A percentile compares a stretch with the other conserved stretches of the same genome.
phyloP scores from a whole-genome alignment of 2,797 vertebrate species.

The Argyrosomus regius region DNA sequence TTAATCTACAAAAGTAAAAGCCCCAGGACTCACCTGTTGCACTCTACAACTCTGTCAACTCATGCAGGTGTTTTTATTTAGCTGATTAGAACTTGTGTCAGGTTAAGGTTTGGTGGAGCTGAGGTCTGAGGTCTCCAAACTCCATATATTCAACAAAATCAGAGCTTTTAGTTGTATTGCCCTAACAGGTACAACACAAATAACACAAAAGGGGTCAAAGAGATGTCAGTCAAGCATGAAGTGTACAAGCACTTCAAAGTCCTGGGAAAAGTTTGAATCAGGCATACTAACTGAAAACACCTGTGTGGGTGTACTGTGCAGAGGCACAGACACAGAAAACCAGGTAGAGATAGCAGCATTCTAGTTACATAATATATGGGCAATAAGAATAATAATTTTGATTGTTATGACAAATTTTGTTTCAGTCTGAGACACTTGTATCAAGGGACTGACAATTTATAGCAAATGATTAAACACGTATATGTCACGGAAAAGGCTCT shows the following conservation, averaged over 20 bases:
- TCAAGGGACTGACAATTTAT: neutral
- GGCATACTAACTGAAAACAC: constrained; percentile 13
- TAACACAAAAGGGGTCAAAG: constrained; percentile 2
- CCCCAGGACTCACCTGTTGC: neutral
- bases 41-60: neutral
- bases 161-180: constrained; percentile 6
- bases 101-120: neutral
- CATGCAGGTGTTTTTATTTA: neutral
- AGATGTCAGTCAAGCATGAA: constrained; percentile 32
- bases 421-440: neutral
- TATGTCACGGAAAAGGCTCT: neutral
- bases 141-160: constrained; percentile 10
- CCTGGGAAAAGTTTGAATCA: constrained; percentile 11
- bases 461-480: neutral
- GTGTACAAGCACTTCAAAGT: constrained; percentile 17
- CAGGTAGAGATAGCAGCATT: neutral
- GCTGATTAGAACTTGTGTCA: neutral
- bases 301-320: neutral
- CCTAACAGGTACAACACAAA: constrained; percentile 12
- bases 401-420: neutral
- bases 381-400: neutral
- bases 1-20: constrained; percentile 1
- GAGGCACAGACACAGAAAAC: neutral
- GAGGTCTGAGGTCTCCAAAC: constrained; percentile 5
- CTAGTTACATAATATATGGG: neutral